Base-by-base conservation (phyloP, 2,888 invertebrate species). In the Apocheima hispidaria region DNA sequence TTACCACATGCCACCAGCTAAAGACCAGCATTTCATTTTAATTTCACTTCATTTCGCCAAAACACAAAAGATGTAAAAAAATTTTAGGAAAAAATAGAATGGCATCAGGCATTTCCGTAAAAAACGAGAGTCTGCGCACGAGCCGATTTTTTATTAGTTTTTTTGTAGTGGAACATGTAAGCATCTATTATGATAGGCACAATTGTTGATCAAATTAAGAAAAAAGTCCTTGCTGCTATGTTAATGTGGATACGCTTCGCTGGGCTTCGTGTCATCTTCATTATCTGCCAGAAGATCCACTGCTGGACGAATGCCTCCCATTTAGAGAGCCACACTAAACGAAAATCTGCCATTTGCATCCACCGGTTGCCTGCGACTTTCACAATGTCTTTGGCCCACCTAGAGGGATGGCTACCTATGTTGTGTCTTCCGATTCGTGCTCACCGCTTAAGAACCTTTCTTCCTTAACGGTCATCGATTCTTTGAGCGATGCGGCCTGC, bases 151-250 rank as follows among this genome's bases (percentile, higher is more conserved):
- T 79, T 74, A 72, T 68, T 74, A 73, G 78, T 77, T 76, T 75
- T 75, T n/a, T 78, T 81, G 78, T 77, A 73, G 72, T 68, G 66
- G 69, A 75, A 74, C 77, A 79, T 79, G 79, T 75, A 57, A 36
- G 48, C 60, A 58, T 62, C 70, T 78, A 83, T 82, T 82, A 82
- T 82, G 78, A 81, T 81, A 71, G 52, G 82, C 78, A 87, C 88
- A 90, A 91, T 89, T 88, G 86, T 71, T 87, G 87, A 88, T 87
- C 84, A 84, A 90, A 88, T 87, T 86, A 84, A 84, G 83, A 89
- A 91, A 90, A 90, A 87, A 84, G 75, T 63, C 58, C 72, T 61
- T 56, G 7, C 51, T 53, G 71, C 23, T 63, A 71, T 68, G 60
- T 56, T 73, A 70, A 50, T 73, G 35, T 81, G 84, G 90, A 89